phyloP scores from a whole-genome alignment of 2,888 invertebrate species.

The Cylindroiulus punctatus region DNA sequence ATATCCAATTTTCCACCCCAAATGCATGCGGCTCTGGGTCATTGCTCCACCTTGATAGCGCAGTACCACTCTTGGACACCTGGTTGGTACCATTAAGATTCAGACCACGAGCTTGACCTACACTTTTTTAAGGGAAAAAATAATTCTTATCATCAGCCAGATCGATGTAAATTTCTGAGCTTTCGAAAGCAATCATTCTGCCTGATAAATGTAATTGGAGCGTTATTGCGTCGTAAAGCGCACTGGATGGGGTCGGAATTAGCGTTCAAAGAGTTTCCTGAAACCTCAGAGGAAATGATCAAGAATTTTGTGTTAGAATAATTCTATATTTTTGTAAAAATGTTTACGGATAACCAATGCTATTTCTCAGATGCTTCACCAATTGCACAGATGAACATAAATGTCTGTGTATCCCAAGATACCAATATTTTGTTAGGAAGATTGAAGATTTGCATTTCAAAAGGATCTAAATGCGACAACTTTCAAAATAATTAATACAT shows the following conservation, averaged over 20 bases:
- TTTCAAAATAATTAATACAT: too few species aligned
- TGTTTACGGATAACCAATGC: too few species aligned
- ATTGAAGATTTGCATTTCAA: too few species aligned
- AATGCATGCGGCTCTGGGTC: conserved; percentile 1
- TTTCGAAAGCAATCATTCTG: not conserved
- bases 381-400: too few species aligned
- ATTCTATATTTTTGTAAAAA: too few species aligned
- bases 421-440: too few species aligned
- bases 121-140: not conserved
- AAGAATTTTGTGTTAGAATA: too few species aligned
- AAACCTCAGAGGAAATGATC: not conserved
- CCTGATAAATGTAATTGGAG: not conserved
- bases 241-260: not conserved
- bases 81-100: conserved; percentile 7
- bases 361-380: too few species aligned
- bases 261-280: not conserved
- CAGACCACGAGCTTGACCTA: conserved; percentile 18
- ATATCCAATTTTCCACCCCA: not conserved
- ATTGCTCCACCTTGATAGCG: not conserved
- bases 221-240: conserved; percentile 1
- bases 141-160: not conserved
- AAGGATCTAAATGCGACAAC: too few species aligned
- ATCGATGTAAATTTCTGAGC: not conserved
- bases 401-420: too few species aligned
- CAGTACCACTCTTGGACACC: conserved; percentile 18